Percentiles rank a stretch among this genome's conserved stretches.
These are phyloP conservation scores for roundworm (Caenorhabditis elegans) DNA, from an alignment of 1,140 invertebrate genomes.

Conservation along the genomic window DNA sequence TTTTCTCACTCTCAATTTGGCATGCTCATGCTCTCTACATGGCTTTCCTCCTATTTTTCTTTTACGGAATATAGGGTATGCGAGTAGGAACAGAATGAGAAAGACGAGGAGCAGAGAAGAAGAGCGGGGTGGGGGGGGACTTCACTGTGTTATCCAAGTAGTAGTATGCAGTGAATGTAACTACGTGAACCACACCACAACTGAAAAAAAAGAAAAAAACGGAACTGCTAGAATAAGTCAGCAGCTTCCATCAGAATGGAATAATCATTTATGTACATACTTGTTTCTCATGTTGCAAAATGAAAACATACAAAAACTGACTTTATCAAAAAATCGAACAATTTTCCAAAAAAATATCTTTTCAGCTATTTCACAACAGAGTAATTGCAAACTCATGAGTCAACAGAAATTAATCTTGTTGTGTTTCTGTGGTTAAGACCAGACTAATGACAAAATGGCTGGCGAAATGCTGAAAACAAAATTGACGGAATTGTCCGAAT, in stretches of 20 bases:
- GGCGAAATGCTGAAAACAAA: too few species aligned
- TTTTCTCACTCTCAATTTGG: constrained; percentile 22
- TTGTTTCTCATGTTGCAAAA: not conserved
- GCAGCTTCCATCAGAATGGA: not conserved
- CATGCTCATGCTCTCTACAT: not conserved
- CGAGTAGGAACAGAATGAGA: not conserved
- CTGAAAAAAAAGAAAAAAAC: not conserved
- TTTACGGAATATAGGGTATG: not conserved
- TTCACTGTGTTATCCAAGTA: not conserved
- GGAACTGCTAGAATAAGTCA: not conserved
- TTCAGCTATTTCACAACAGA: too few species aligned
- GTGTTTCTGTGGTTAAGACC: too few species aligned
- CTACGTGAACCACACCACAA: not conserved
- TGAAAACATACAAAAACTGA: too few species aligned
- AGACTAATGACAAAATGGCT: too few species aligned
- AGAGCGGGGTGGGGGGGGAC: not conserved
- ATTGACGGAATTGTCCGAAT: too few species aligned
- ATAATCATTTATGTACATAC: not conserved
- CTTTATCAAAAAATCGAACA: too few species aligned
- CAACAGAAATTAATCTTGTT: too few species aligned
- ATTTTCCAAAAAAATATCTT: too few species aligned
- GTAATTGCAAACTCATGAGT: too few species aligned
- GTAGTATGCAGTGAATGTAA: constrained; percentile 22
- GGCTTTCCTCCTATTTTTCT: not conserved
- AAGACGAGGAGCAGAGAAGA: not conserved